These are phyloP conservation scores for Terebella lapidaria DNA, from an alignment of 2,888 invertebrate species.

Conservation along the genomic window DNA sequence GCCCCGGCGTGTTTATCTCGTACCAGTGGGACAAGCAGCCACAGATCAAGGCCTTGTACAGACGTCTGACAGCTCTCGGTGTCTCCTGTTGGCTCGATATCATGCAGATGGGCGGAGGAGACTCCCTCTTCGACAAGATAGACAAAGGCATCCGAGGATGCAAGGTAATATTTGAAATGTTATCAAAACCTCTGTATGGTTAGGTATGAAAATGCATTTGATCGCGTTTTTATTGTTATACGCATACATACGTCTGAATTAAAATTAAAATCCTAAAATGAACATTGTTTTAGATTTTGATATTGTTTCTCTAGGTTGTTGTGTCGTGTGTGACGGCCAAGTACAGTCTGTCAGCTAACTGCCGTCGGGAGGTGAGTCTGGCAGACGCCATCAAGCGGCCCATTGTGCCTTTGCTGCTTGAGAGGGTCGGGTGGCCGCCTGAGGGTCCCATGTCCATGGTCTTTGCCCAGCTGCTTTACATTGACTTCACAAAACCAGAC, in stretches of 20 bases:
- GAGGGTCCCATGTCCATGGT: too few species aligned
- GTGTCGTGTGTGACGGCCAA: conserved; percentile 45
- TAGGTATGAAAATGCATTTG: too few species aligned
- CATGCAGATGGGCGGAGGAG: too few species aligned
- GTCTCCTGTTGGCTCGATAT: conserved; percentile 49
- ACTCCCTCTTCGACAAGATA: conserved; percentile 49
- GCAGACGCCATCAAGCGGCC: too few species aligned
- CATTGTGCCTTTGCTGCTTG: conserved; percentile 46
- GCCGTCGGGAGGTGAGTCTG: conserved; percentile 43
- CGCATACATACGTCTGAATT: too few species aligned
- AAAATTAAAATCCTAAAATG: too few species aligned
- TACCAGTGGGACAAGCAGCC: conserved; percentile 50
- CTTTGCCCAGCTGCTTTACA: conserved; percentile 40
- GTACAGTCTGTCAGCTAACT: conserved; percentile 47
- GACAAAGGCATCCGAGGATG: conserved; percentile 34
- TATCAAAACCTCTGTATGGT: too few species aligned
- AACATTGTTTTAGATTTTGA: too few species aligned
- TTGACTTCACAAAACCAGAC: conserved; percentile 33
- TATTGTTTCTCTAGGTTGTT: conserved; percentile 29
- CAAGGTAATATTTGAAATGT: too few species aligned
- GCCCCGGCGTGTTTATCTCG: conserved; percentile 37
- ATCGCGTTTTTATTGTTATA: too few species aligned
- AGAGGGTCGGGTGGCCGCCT: conserved; percentile 44
- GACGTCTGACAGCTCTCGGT: conserved; percentile 33
- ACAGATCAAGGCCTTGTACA: conserved; percentile 38